Base-by-base conservation (phyloP, 2,888 invertebrate species). In the Desoria tigrina region DNA sequence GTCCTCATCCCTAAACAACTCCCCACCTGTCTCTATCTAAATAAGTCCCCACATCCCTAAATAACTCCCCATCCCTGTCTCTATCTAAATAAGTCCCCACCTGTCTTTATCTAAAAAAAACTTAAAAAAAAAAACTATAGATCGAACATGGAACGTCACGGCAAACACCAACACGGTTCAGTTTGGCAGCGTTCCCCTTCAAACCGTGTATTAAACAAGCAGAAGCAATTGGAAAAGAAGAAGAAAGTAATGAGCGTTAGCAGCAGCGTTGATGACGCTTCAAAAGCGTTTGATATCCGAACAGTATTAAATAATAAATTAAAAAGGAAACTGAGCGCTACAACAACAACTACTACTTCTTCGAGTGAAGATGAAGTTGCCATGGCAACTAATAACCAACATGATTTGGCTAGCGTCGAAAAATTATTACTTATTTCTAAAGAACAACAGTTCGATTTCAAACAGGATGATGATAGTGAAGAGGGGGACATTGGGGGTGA, bases 101-200 rank as follows among this genome's bases (percentile, higher is more conserved):
- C n/a, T n/a, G n/a, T n/a, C n/a, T n/a, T n/a, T n/a, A n/a, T n/a
- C n/a, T n/a, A n/a, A n/a, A n/a, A n/a, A n/a, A n/a, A n/a, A n/a
- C n/a, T n/a, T n/a, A n/a, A n/a, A n/a, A n/a, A n/a, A n/a, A n/a
- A n/a, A n/a, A n/a, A n/a, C n/a, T n/a, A n/a, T 54, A 78, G 80
- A n/a, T 93, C 93, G 11, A 94, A 95, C 77, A 94, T 94, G 92
- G 94, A 94, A 79, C 84, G 94, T 0, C 95, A 95, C 77, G 90
- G 94, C 2, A 94, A 94, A 78, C 93, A 94, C 77, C 94, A 94
- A 76, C 95, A 95, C 82, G 94, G 94, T 0, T 90, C 92, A 69
- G 89, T 86, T 78, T 94, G 93, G 89, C 90, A 90, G 60, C 89
- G 91, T 71, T 83, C 90, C 45, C 88, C 91, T 16, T 69, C 69